A percentile compares a stretch with the other conserved stretches of the same genome.
Conservation (phyloP, 37 sponge, comb jelly and placozoan species). For the Agelas oroides region DNA sequence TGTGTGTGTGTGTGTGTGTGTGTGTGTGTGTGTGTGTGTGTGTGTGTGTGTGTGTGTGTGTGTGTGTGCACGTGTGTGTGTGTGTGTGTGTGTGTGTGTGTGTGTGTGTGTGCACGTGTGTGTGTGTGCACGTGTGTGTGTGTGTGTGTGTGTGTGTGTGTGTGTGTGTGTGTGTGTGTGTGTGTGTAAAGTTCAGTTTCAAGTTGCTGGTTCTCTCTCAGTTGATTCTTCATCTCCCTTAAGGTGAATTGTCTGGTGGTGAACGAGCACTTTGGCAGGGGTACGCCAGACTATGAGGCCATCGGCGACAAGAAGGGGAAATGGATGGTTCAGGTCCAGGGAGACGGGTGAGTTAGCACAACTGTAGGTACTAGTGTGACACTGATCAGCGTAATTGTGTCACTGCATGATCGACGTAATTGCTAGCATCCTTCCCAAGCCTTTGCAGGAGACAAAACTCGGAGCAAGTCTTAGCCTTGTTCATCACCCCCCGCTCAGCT, state of each 20-base stretch:
- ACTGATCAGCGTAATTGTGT: too few relatives aligned
- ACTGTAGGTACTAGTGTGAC: too few relatives aligned
- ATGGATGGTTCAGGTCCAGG: constrained; percentile 43
- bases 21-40: constrained; percentile 34
- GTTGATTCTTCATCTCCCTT: too few relatives aligned
- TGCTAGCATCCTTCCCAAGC: too few relatives aligned
- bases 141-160: constrained; percentile 40
- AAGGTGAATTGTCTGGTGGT: constrained; percentile 46
- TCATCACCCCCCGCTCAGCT: too few relatives aligned
- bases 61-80: constrained; percentile 9
- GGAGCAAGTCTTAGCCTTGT: too few relatives aligned
- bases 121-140: constrained; percentile 24
- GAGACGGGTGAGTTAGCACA: constrained; percentile 30
- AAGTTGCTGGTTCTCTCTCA: too few relatives aligned
- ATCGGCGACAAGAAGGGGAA: constrained; percentile 34
- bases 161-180: constrained; percentile 21
- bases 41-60: constrained; percentile 36
- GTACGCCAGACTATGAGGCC: constrained; percentile 61
- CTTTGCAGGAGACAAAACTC: too few relatives aligned
- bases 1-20: constrained; percentile 27
- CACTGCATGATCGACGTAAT: too few relatives aligned
- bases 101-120: constrained; percentile 29
- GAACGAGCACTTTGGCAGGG: constrained; percentile 69
- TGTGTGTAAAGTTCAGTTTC: neutral
- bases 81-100: constrained; percentile 21